Conservation (phyloP, 2,113 vertebrate species). For the Halichoerus grypus region DNA sequence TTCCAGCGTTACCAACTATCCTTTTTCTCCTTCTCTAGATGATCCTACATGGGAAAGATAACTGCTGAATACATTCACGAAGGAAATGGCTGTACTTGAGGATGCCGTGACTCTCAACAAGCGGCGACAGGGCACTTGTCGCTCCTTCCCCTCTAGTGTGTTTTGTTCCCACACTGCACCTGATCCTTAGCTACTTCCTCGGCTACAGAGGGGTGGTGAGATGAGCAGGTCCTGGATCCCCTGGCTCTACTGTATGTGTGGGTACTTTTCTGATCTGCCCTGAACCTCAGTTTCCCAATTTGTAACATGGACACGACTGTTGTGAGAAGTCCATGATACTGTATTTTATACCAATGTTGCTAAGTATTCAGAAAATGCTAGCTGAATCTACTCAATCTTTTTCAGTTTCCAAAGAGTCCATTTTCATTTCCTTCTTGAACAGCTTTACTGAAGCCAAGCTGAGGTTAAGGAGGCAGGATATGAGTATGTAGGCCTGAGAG, state of each 20-base stretch:
- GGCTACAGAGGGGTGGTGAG: neutral
- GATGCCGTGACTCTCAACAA: neutral
- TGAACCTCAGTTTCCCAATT: slow-evolving; percentile 26
- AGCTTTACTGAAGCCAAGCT: slow-evolving; percentile 20
- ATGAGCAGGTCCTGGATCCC: neutral
- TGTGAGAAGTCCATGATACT: neutral
- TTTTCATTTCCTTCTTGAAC: slow-evolving; percentile 37
- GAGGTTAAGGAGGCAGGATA: neutral
- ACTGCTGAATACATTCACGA: neutral
- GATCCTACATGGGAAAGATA: neutral
- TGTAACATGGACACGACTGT: neutral
- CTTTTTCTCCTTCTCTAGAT: neutral
- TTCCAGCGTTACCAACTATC: neutral
- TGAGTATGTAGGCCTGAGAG: neutral
- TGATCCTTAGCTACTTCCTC: neutral
- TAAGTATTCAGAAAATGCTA: neutral
- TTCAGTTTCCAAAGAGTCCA: neutral
- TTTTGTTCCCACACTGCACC: neutral
- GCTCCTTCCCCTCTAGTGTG: neutral
- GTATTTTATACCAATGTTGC: neutral
- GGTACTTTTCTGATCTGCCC: neutral
- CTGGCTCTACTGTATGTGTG: neutral
- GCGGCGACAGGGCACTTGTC: neutral
- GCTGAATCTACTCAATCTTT: neutral
- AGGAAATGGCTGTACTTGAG: neutral